Percentiles rank a stretch among this genome's conserved stretches.
Conservation (phyloP, 1,140 invertebrate genomes). For the Dendroctonus valens region DNA sequence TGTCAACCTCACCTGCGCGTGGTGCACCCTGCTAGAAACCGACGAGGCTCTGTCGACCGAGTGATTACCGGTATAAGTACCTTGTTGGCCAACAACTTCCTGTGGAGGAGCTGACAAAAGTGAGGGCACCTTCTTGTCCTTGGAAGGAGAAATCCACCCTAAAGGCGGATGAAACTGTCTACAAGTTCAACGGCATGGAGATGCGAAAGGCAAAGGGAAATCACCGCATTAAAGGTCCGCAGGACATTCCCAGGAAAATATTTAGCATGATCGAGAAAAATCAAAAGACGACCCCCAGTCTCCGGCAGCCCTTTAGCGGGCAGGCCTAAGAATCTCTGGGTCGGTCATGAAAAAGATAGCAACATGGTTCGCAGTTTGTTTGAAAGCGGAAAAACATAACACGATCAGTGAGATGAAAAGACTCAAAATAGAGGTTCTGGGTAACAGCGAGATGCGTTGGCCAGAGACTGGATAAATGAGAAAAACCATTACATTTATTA, state of each 20-base stretch:
- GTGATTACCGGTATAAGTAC: too few relatives aligned
- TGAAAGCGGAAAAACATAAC: constrained; percentile 17
- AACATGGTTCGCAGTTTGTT: constrained; percentile 13
- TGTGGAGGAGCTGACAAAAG: constrained; percentile 13
- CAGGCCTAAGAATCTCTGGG: constrained; percentile 17
- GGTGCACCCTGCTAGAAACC: too few relatives aligned
- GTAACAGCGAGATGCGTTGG: constrained; percentile 23
- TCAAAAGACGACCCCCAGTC: constrained; percentile 19
- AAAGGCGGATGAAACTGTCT: constrained; percentile 27
- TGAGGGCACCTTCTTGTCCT: constrained; percentile 27
- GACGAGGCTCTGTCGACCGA: too few relatives aligned
- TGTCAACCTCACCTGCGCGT: too few relatives aligned
- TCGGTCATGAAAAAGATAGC: too few relatives aligned
- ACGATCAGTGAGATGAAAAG: constrained; percentile 23
- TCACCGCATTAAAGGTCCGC: constrained; percentile 20
- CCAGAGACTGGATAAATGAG: constrained; percentile 13
- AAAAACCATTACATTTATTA: constrained; percentile 15
- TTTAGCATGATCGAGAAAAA: constrained; percentile 13
- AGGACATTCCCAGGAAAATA: constrained; percentile 16
- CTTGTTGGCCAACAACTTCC: too few relatives aligned
- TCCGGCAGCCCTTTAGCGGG: constrained; percentile 16
- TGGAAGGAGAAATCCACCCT: constrained; percentile 21
- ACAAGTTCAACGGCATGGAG: constrained; percentile 9
- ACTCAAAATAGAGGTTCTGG: constrained; percentile 24
- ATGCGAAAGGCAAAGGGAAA: too few relatives aligned